Conservation (phyloP, 2,113 vertebrate genomes). For the Acinonyx jubatus region DNA sequence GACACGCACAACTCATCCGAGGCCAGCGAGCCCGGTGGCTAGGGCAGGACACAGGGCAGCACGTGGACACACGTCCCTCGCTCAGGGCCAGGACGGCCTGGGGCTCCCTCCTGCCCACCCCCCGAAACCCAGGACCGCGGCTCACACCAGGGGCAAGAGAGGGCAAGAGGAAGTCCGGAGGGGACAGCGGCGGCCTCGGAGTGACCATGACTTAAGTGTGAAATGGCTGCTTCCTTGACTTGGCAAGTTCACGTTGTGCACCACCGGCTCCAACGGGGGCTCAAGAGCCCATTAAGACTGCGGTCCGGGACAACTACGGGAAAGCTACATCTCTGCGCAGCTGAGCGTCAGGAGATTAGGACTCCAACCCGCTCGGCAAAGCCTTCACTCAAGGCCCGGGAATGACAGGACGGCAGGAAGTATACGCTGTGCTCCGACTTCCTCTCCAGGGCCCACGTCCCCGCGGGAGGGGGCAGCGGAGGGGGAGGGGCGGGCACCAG, state of each 20-base stretch:
- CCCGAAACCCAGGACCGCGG: not conserved
- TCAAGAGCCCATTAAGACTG: not conserved
- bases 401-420: not conserved
- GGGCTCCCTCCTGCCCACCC: not conserved
- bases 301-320: not conserved
- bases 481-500: not conserved
- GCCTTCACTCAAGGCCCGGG: not conserved
- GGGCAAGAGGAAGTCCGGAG: not conserved
- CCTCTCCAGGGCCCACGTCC: not conserved
- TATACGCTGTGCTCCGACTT: no score
- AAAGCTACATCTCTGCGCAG: not conserved
- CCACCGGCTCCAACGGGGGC: not conserved
- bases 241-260: constrained; percentile 3
- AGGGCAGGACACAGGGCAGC: not conserved
- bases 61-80: not conserved
- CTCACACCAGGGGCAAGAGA: not conserved
- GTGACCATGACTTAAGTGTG: not conserved
- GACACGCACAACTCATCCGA: not conserved
- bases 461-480: not conserved
- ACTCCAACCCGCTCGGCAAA: not conserved
- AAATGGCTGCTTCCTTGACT: not conserved
- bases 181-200: not conserved
- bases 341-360: not conserved
- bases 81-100: not conserved
- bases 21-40: not conserved